A percentile compares a stretch with the other conserved stretches of the same genome.
Evolutionary conservation across 2,888 invertebrate genomes (phyloP).

Genomic region (Pachymerium ferrugineum): DNA sequence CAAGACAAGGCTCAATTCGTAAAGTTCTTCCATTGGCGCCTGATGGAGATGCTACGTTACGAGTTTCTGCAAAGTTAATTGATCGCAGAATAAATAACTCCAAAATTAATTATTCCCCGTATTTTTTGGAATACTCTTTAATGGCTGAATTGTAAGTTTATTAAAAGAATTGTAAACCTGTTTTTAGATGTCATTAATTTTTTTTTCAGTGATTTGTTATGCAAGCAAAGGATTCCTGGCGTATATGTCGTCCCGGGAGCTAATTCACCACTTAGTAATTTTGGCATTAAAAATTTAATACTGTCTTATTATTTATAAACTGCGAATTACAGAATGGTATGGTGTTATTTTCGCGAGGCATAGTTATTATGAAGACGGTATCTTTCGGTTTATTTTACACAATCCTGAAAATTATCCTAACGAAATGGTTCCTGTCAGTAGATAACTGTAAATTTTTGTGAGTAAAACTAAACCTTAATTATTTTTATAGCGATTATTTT

Average conservation of each 20-base stretch:
- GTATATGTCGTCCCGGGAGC: slow-evolving; percentile 89
- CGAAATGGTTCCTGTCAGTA: slow-evolving; percentile 72
- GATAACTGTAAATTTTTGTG: neutral
- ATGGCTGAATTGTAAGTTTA: slow-evolving; percentile 83
- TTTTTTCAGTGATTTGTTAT: slow-evolving; percentile 69
- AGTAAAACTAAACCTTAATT: neutral
- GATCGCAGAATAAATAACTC: slow-evolving; percentile 47
- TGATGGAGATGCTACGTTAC: slow-evolving; percentile 54
- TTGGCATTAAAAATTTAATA: neutral
- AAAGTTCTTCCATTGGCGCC: slow-evolving; percentile 55
- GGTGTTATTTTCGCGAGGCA: slow-evolving; percentile 83
- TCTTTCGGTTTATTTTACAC: slow-evolving; percentile 80
- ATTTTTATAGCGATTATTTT: slow-evolving; percentile 63
- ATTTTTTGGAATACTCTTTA: slow-evolving; percentile 81
- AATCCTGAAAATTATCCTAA: slow-evolving; percentile 86
- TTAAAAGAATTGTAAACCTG: slow-evolving; percentile 2
- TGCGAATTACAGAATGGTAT: slow-evolving; percentile 69
- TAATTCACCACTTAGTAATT: slow-evolving; percentile 42
- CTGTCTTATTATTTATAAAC: neutral
- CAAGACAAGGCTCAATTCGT: slow-evolving; percentile 52
- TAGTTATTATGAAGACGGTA: slow-evolving; percentile 81
- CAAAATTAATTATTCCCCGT: slow-evolving; percentile 58
- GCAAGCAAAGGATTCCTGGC: slow-evolving; percentile 77
- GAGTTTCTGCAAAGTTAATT: slow-evolving; percentile 57
- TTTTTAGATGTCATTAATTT: slow-evolving; percentile 30